Base-by-base conservation (phyloP, 2,888 invertebrate genomes). In the Dynastes maya region DNA sequence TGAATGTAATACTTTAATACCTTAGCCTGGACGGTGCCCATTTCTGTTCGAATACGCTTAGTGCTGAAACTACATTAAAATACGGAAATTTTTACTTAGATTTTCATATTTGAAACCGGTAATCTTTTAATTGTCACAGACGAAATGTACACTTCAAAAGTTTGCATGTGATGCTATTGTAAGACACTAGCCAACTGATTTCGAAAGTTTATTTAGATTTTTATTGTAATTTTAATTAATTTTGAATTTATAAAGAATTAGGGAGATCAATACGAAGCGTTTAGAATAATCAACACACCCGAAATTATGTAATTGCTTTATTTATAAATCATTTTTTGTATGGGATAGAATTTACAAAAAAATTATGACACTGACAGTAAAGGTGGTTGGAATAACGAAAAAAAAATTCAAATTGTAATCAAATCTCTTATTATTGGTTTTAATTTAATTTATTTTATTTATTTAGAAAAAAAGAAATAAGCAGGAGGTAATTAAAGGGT, bases 1-100 rank as follows among this genome's bases (percentile, higher is more conserved):
- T 22, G 16, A 3, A 22, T 22, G 55, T 58, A 58, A 45, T 32
- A 11, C 2, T 84, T 82, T 84, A 58, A 58, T 84, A 89, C 89
- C 86, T 90, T 90, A 58, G 89, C 89, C 79, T 89, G 85, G 75
- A 89, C 89, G 74, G 86, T 88, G 78, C 89, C 89, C 89, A 90
- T 90, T 82, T 67, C 11, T 67, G 32, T 74, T 51, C 49, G 29
- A 29, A 51, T 27, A 65, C 72, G 13, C 40, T 67, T 72, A 45
- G 32, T 68, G 75, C 67, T 64, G 53, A 45, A 22, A 80, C 22
- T 71, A 76, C 70, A 75, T 58, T 53, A 77, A 77, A 72, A 77
- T 63, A 80, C 79, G 75, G 78, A 77, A 78, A 79, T 79, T 79
- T 81, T 78, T 53, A 61, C 67, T 77, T 78, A 79, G 61, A 58